These are phyloP conservation scores for Myrmecobius fasciatus DNA, from an alignment of 2,113 vertebrate genomes.

Conservation along the genomic window DNA sequence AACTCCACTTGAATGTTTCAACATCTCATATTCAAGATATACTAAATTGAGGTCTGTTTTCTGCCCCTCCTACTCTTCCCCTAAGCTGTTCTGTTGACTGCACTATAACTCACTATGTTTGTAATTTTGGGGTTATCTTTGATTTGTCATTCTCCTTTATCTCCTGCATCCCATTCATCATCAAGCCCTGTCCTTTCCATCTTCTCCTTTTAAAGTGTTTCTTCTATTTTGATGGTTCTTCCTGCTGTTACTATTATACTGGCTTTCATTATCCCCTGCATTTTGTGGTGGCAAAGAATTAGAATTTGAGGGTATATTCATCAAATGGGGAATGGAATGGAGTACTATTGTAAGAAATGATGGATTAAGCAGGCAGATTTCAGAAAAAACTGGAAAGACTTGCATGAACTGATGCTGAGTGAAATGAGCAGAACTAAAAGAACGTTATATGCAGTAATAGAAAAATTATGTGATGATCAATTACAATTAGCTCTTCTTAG, in stretches of 20 bases:
- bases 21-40: background rate
- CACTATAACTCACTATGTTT: background rate
- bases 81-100: fast-evolving
- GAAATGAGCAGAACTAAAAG: too few species aligned
- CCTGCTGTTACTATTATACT: fast-evolving
- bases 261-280: background rate
- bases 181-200: background rate
- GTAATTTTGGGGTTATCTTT: background rate
- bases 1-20: background rate
- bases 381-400: too few species aligned
- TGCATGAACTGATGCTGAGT: too few species aligned
- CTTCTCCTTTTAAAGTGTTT: background rate
- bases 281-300: too few species aligned
- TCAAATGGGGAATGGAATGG: too few species aligned
- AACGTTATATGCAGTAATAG: too few species aligned
- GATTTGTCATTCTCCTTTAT: background rate
- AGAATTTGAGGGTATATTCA: too few species aligned
- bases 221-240: fast-evolving
- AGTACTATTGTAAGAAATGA: too few species aligned
- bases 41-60: background rate
- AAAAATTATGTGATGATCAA: too few species aligned
- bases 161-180: background rate
- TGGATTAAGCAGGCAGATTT: too few species aligned
- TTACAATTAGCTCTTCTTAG: too few species aligned
- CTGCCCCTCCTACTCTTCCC: background rate